These are phyloP conservation scores for Hybos culiciformis DNA, from an alignment of 2,888 invertebrate genomes.

Conservation along the genomic window DNA sequence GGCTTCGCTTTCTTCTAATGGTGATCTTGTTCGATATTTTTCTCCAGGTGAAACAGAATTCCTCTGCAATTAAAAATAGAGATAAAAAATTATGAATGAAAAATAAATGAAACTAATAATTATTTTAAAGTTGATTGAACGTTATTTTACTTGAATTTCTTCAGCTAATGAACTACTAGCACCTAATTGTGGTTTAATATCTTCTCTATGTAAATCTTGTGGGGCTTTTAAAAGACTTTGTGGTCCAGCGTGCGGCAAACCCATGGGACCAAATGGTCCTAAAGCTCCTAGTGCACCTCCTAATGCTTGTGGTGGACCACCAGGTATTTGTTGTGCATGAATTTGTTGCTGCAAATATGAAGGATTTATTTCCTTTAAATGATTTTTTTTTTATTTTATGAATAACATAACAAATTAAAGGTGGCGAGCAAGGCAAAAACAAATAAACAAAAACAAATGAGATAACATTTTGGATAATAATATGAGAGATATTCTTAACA, in stretches of 20 bases:
- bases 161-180: conserved; percentile 41
- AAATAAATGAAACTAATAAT: conserved; percentile 7
- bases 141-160: conserved; percentile 41
- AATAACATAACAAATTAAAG: no score
- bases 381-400: conserved; percentile 3
- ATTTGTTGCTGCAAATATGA: conserved; percentile 62
- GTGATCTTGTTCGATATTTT: conserved; percentile 70
- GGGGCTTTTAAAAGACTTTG: conserved; percentile 35
- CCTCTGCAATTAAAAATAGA: conserved; percentile 37
- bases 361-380: conserved; percentile 6
- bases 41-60: conserved; percentile 73
- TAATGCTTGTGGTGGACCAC: conserved; percentile 40
- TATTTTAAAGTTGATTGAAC: conserved; percentile 6
- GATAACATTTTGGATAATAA: background rate
- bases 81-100: conserved; percentile 4
- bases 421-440: background rate
- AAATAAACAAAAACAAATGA: conserved; percentile 1
- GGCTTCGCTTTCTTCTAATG: conserved; percentile 58
- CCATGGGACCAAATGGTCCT: conserved; percentile 35
- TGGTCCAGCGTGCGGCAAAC: conserved; percentile 34
- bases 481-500: background rate
- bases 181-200: conserved; percentile 36
- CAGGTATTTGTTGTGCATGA: conserved; percentile 70
- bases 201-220: conserved; percentile 35
- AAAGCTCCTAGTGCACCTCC: conserved; percentile 34